Conservation (phyloP, 2,888 invertebrate genomes). For the Hyposoter dolosus region DNA sequence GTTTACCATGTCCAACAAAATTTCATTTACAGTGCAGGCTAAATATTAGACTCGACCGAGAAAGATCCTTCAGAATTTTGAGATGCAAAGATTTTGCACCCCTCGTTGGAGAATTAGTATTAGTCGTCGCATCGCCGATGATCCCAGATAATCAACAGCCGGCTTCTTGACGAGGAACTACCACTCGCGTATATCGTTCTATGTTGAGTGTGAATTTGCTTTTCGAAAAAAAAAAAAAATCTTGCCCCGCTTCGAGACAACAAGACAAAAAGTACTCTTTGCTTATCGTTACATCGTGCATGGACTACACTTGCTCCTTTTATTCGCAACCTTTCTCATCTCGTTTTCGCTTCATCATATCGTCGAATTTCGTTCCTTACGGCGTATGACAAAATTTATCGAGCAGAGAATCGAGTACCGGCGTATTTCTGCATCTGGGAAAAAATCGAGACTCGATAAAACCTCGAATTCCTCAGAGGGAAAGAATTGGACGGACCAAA, state of each 20-base stretch:
- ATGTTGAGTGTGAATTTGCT: neutral
- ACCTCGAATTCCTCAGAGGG: neutral
- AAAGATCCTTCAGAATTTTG: neutral
- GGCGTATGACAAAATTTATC: conserved; percentile 40
- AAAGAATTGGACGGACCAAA: neutral
- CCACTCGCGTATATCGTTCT: neutral
- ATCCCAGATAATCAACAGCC: no score
- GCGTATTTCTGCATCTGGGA: no score
- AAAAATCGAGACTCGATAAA: neutral
- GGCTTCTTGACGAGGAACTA: neutral
- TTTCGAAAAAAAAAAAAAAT: conserved; percentile 11
- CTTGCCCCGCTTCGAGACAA: neutral
- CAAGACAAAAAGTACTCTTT: no score
- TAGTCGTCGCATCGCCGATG: neutral
- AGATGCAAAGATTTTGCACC: neutral
- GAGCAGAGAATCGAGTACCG: neutral
- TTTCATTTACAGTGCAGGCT: no score
- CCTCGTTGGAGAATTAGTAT: neutral
- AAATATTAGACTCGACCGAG: neutral
- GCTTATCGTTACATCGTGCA: no score
- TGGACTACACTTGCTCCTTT: no score
- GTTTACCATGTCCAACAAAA: no score
- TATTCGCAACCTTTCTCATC: no score
- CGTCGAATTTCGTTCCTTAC: no score
- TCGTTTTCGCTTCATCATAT: no score